phyloP scores from a whole-genome alignment of 2,797 vertebrate genomes.

The Lagodon rhomboides region DNA sequence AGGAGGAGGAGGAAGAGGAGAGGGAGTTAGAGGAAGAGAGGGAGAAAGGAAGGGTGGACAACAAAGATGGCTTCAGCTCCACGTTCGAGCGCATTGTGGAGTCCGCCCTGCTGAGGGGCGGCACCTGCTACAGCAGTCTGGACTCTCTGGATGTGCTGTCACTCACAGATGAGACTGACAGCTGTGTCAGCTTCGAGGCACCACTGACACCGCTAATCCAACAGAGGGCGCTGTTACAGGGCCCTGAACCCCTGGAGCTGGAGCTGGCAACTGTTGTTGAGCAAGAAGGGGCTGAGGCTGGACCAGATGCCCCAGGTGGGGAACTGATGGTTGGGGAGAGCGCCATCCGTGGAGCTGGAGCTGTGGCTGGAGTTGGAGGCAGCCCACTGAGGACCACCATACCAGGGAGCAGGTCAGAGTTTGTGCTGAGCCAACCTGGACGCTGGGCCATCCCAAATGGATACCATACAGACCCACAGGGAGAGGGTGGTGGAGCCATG shows the following conservation, averaged over 20 bases:
- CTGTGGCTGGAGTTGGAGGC: constrained; percentile 79
- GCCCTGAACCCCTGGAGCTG: constrained; percentile 90
- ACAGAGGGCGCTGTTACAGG: constrained; percentile 91
- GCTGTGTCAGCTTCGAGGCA: constrained; percentile 96
- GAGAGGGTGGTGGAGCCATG: constrained; percentile 85
- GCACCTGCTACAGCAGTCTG: constrained; percentile 97
- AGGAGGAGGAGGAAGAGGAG: constrained; percentile 81
- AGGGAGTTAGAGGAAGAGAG: constrained; percentile 72
- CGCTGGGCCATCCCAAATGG: constrained; percentile 92
- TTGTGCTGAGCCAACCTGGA: constrained; percentile 91
- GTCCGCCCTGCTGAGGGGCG: constrained; percentile 93
- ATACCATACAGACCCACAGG: constrained; percentile 87
- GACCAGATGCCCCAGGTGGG: constrained; percentile 73
- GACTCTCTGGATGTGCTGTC: constrained; percentile 96
- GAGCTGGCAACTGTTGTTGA: constrained; percentile 89
- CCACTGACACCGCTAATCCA: constrained; percentile 97
- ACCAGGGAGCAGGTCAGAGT: constrained; percentile 95
- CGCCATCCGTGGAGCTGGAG: constrained; percentile 52
- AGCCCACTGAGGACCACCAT: constrained; percentile 94
- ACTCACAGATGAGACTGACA: constrained; percentile 97
- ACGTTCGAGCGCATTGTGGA: constrained; percentile 97
- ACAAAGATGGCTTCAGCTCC: constrained; percentile 95
- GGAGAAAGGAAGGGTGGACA: constrained; percentile 87
- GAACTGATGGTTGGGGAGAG: constrained; percentile 74
- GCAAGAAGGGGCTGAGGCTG: constrained; percentile 83